Conservation (phyloP, 2,797 vertebrate species). For the Leptoclinus maculatus region DNA sequence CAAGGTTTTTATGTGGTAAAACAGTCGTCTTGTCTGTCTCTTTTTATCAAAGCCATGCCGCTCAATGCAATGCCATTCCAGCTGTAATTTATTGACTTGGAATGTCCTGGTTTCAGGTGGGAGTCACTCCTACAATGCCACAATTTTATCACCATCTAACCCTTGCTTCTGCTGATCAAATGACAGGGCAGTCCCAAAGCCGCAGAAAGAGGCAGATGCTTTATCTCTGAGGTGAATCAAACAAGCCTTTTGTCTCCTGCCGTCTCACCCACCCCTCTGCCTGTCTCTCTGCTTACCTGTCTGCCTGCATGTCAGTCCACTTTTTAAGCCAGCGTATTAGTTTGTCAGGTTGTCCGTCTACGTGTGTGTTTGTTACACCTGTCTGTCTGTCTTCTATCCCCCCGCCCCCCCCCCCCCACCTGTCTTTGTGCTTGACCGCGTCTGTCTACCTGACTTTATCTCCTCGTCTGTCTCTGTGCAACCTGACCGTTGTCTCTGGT, state of each 20-base stretch:
- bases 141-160: conserved; percentile 61
- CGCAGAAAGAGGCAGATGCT: conserved; percentile 31
- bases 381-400: conserved; percentile 28
- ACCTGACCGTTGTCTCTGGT: conserved; percentile 64
- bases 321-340: conserved; percentile 7
- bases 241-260: conserved; percentile 62
- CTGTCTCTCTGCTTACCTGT: conserved; percentile 51
- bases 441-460: conserved; percentile 64
- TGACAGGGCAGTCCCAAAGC: conserved; percentile 64
- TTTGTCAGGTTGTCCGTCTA: conserved; percentile 50
- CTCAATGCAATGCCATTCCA: conserved; percentile 30
- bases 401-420: conserved; percentile 24
- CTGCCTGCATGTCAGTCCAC: conserved; percentile 17
- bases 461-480: conserved; percentile 63
- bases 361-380: conserved; percentile 47
- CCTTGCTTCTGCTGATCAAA: conserved; percentile 64
- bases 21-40: conserved; percentile 8
- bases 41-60: conserved; percentile 43
- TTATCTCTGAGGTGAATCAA: conserved; percentile 67
- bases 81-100: conserved; percentile 65
- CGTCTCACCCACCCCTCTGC: conserved; percentile 34
- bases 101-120: conserved; percentile 71
- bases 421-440: conserved; percentile 38
- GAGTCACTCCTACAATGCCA: conserved; percentile 42
- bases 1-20: conserved; percentile 36